Conservation (phyloP, 2,113 vertebrate genomes). For the Anoura caudifer region DNA sequence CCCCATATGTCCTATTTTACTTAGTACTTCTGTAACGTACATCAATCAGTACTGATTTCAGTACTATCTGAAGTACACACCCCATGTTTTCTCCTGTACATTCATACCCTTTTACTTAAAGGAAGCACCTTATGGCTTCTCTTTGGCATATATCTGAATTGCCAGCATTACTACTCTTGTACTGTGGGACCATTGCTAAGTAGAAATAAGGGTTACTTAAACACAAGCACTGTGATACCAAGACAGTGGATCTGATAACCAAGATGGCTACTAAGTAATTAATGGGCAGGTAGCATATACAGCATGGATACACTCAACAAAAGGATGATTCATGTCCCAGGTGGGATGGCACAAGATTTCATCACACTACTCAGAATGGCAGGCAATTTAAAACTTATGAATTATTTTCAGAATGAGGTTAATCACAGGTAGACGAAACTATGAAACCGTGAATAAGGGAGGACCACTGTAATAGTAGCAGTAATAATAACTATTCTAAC, state of each 20-base stretch:
- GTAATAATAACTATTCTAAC: background rate
- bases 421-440: background rate
- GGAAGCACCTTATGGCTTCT: background rate
- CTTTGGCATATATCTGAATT: background rate
- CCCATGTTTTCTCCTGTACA: background rate
- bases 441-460: background rate
- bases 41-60: too few relatives aligned
- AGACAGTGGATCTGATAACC: background rate
- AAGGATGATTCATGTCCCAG: background rate
- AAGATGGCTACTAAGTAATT: background rate
- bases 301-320: background rate
- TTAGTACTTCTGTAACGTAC: background rate
- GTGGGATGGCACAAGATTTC: background rate
- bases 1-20: background rate
- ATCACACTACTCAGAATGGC: background rate
- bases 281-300: background rate
- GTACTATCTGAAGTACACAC: too few relatives aligned
- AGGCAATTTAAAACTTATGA: background rate
- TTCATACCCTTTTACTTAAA: background rate
- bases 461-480: background rate
- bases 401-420: background rate
- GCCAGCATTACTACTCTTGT: background rate
- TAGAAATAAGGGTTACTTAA: background rate
- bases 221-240: background rate
- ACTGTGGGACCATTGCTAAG: background rate